A percentile compares a stretch with the other conserved stretches of the same genome.
Evolutionary conservation across 2,797 vertebrate genomes (phyloP).

Genomic region (Pseudochirops corinnae): DNA sequence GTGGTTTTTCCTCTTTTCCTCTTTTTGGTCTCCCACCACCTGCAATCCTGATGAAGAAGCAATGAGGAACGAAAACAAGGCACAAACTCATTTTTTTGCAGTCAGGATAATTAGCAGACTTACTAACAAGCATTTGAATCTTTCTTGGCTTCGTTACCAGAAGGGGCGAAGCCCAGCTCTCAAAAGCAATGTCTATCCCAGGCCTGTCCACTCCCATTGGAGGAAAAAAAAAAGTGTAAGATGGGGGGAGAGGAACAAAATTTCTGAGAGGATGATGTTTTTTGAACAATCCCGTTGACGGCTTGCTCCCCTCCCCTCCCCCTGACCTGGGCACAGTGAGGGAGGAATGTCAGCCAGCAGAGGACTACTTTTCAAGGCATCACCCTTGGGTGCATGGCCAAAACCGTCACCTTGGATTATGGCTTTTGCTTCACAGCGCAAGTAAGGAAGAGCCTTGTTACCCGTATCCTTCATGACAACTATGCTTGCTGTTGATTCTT

Average conservation of each 20-base stretch:
- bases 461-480: constrained; percentile 85
- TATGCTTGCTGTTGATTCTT: constrained; percentile 89
- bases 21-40: constrained; percentile 68
- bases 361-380: constrained; percentile 82
- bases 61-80: constrained; percentile 74
- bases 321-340: constrained; percentile 75
- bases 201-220: constrained; percentile 42
- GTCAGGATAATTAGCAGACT: constrained; percentile 80
- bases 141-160: constrained; percentile 69
- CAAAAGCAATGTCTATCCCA: constrained; percentile 77
- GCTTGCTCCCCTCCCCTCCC: constrained; percentile 80
- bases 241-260: constrained; percentile 62
- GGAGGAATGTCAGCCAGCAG: constrained; percentile 79
- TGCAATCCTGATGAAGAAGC: constrained; percentile 76
- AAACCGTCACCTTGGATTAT: constrained; percentile 81
- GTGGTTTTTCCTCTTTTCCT: constrained; percentile 51
- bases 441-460: constrained; percentile 84
- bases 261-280: constrained; percentile 79
- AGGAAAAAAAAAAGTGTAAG: constrained; percentile 75
- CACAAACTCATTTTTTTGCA: constrained; percentile 42
- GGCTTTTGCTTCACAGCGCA: constrained; percentile 86
- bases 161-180: constrained; percentile 78
- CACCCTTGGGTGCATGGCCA: constrained; percentile 83
- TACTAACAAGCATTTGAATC: constrained; percentile 67
- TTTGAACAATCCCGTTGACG: constrained; percentile 81